Evolutionary conservation across 1,140 invertebrate genomes (phyloP).

Genomic region (Hyles euphorbiae): DNA sequence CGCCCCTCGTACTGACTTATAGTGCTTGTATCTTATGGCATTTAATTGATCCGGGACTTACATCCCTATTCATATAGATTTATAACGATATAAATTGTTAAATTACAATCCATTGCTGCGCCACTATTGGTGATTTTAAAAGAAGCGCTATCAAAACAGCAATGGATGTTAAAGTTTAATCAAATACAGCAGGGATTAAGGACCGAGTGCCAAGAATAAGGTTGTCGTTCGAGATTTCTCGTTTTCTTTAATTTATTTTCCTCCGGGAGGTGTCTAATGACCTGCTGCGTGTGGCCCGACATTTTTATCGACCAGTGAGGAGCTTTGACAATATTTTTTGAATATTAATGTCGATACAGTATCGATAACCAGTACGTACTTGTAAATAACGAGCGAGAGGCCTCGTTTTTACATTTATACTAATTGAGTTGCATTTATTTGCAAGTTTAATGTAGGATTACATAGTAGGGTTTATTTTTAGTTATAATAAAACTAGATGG

Average conservation of each 20-base stretch:
- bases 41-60: conserved; percentile 56
- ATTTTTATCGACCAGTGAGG: conserved; percentile 68
- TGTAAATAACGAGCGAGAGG: conserved; percentile 16
- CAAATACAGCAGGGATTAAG: conserved; percentile 9
- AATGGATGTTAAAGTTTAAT: conserved; percentile 7
- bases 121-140: neutral
- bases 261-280: conserved; percentile 71
- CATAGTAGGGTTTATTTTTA: conserved; percentile 15
- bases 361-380: conserved; percentile 50
- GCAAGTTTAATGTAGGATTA: conserved; percentile 17
- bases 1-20: conserved; percentile 49
- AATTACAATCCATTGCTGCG: neutral
- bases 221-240: conserved; percentile 63
- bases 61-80: conserved; percentile 31
- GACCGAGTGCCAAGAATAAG: conserved; percentile 32
- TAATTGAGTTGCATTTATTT: conserved; percentile 32
- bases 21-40: conserved; percentile 57
- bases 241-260: conserved; percentile 74
- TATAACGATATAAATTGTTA: neutral
- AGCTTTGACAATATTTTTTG: conserved; percentile 70
- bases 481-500: conserved; percentile 12
- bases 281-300: conserved; percentile 69
- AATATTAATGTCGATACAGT: conserved; percentile 68
- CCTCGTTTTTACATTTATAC: conserved; percentile 21
- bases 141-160: conserved; percentile 7